Evolutionary conservation across 2,888 invertebrate species (phyloP).

Genomic region (Globia sparganii): DNA sequence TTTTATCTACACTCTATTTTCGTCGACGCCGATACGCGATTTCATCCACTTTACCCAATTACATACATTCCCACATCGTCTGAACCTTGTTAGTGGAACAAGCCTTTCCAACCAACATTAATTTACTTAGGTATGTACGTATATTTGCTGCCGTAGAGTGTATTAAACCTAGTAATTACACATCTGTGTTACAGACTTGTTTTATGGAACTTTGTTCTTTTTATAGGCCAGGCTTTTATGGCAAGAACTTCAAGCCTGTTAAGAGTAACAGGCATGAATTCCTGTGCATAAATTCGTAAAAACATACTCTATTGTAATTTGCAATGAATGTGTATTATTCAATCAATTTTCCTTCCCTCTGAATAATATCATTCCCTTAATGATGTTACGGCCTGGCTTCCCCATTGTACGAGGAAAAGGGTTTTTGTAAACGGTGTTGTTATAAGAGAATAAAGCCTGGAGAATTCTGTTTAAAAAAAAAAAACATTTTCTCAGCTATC

Average conservation of each 20-base stretch:
- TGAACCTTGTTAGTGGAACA: slow-evolving; percentile 33
- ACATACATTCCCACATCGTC: slow-evolving; percentile 45
- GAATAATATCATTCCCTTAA: slow-evolving; percentile 31
- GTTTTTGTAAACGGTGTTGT: neutral
- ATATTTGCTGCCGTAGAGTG: slow-evolving; percentile 32
- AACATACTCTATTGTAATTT: slow-evolving; percentile 18
- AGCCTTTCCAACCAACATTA: slow-evolving; percentile 21
- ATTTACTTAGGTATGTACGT: slow-evolving; percentile 17
- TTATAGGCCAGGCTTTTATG: slow-evolving; percentile 36
- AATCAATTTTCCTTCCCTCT: slow-evolving; percentile 28
- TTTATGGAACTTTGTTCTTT: slow-evolving; percentile 30
- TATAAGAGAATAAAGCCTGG: neutral
- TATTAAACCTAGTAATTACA: slow-evolving; percentile 50
- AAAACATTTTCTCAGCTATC: neutral
- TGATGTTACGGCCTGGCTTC: slow-evolving; percentile 17
- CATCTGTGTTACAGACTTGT: slow-evolving; percentile 24
- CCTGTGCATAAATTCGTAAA: neutral
- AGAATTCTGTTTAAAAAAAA: neutral
- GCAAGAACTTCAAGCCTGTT: slow-evolving; percentile 9
- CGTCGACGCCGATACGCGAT: slow-evolving; percentile 19
- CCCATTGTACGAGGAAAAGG: slow-evolving; percentile 14
- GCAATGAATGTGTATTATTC: slow-evolving; percentile 9
- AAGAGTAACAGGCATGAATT: neutral
- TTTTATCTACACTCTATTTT: slow-evolving; percentile 28
- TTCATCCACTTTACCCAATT: slow-evolving; percentile 56